A percentile compares a stretch with the other conserved stretches of the same genome.
phyloP scores from a whole-genome alignment of 2,888 invertebrate species.

The Drosophila stalkeri region DNA sequence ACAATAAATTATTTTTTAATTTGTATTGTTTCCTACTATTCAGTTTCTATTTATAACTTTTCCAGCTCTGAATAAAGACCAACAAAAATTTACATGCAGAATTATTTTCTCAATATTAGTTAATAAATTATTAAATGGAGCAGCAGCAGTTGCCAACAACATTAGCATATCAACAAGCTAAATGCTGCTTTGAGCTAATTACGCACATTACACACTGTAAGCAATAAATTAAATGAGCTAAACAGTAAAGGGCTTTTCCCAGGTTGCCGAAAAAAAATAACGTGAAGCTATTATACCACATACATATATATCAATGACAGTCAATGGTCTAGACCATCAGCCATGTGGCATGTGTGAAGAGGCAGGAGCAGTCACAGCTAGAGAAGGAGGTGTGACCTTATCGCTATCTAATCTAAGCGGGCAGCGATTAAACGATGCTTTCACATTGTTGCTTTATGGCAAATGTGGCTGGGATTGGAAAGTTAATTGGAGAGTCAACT shows the following conservation, averaged over 20 bases:
- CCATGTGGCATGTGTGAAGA: background rate
- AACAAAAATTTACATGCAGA: background rate
- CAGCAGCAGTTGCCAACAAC: background rate
- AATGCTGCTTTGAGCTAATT: constrained; percentile 2
- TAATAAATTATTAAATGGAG: background rate
- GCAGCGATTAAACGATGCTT: constrained; percentile 60
- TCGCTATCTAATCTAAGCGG: constrained; percentile 61
- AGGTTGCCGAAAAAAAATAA: background rate
- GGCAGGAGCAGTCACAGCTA: background rate
- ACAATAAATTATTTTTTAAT: too few relatives aligned
- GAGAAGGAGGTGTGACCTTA: constrained; percentile 19
- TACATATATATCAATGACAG: constrained; percentile 2
- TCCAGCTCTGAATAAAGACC: too few relatives aligned
- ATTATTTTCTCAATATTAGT: background rate
- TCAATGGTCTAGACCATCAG: constrained; percentile 1
- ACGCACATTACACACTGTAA: constrained; percentile 20
- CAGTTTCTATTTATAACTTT: too few relatives aligned
- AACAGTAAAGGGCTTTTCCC: constrained; percentile 1
- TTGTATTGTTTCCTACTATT: too few relatives aligned
- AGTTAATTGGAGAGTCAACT: constrained; percentile 58
- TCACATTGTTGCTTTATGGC: constrained; percentile 42
- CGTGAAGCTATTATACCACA: constrained; percentile 11
- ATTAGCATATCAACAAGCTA: background rate
- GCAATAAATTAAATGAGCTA: constrained; percentile 1
- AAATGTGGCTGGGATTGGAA: constrained; percentile 36